These are phyloP conservation scores for Pseudolaguvia tuberculata DNA, from an alignment of 2,113 vertebrate genomes.

Conservation along the genomic window DNA sequence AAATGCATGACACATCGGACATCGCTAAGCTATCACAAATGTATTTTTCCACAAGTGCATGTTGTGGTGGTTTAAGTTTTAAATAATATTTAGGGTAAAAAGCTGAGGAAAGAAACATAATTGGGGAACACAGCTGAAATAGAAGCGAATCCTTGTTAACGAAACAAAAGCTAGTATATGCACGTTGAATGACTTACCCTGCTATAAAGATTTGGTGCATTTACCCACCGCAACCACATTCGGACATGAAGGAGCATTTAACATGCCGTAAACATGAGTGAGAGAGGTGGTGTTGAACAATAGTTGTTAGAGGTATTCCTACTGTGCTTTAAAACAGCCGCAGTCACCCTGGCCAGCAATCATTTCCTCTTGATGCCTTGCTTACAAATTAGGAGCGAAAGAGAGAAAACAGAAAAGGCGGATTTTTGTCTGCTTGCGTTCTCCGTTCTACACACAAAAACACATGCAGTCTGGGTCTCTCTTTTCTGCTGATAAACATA, in stretches of 20 bases:
- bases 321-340: conserved; percentile 22
- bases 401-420: neutral
- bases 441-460: neutral
- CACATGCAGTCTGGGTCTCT: neutral
- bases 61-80: neutral
- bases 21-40: neutral
- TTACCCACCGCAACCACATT: conserved; percentile 30
- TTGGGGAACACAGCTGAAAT: neutral
- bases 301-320: conserved; percentile 27
- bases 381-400: conserved; percentile 9
- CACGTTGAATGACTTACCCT: neutral
- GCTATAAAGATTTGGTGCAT: conserved; percentile 30
- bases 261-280: conserved; percentile 28
- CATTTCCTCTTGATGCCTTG: conserved; percentile 23
- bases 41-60: neutral
- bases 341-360: conserved; percentile 25
- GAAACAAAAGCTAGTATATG: conserved; percentile 4
- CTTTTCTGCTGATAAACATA: conserved; percentile 25
- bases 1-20: neutral
- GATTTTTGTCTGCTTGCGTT: conserved; percentile 28
- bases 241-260: conserved; percentile 28
- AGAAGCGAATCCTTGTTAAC: neutral
- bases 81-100: neutral
- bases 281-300: conserved; percentile 23
- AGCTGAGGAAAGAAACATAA: neutral